These are phyloP conservation scores for Melanocharis versteri DNA, from an alignment of 2,113 vertebrate genomes.

Conservation along the genomic window DNA sequence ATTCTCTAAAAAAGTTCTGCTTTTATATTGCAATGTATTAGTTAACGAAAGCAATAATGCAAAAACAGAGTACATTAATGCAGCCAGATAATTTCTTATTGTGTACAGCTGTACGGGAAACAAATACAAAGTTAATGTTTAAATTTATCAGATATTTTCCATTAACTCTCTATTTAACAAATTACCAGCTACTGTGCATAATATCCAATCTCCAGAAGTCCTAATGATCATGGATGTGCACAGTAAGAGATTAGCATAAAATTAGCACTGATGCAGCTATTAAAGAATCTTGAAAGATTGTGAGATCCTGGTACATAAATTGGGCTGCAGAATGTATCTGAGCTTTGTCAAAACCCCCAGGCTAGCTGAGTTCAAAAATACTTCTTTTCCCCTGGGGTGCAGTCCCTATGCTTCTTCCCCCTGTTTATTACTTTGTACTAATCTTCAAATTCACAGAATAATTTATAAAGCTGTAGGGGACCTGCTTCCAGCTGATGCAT, in stretches of 20 bases:
- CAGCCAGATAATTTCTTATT: slow-evolving; percentile 30
- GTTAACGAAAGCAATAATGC: slow-evolving; percentile 30
- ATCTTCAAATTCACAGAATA: background rate
- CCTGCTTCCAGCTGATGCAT: slow-evolving; percentile 17
- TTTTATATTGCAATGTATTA: background rate
- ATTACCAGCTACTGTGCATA: slow-evolving; percentile 43
- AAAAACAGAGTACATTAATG: slow-evolving; percentile 12
- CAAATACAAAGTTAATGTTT: slow-evolving; percentile 14
- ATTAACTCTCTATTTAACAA: slow-evolving; percentile 64
- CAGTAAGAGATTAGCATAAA: slow-evolving; percentile 63
- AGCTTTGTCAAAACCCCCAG: background rate
- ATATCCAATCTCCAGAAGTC: slow-evolving; percentile 44
- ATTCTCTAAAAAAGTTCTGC: background rate
- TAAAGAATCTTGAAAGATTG: slow-evolving; percentile 22
- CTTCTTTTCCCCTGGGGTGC: background rate
- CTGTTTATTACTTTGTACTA: background rate
- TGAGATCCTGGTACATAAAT: slow-evolving; percentile 38
- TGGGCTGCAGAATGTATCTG: background rate
- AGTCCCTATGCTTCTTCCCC: background rate
- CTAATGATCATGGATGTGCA: slow-evolving; percentile 55
- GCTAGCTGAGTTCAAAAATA: background rate
- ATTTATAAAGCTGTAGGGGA: slow-evolving; percentile 16
- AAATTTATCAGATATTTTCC: slow-evolving; percentile 57
- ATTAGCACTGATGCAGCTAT: slow-evolving; percentile 64
- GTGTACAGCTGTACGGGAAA: slow-evolving; percentile 11